Base-by-base conservation (phyloP, 2,888 invertebrate species). In the Agrotis puta region DNA sequence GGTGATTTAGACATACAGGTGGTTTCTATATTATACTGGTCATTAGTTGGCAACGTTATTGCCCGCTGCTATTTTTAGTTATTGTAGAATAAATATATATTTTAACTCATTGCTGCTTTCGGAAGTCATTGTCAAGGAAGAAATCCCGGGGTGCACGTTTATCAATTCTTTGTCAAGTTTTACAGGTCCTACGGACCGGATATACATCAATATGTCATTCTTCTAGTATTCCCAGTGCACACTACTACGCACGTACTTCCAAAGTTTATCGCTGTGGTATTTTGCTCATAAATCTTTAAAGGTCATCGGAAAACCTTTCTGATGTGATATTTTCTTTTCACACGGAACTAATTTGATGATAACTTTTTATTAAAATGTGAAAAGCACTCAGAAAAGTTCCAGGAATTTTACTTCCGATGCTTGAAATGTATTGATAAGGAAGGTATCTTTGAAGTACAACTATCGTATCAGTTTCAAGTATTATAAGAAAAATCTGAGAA, bases 281-380 rank as follows among this genome's bases (percentile, higher is more conserved):
- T 74, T 77, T 74, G 54, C 76, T 70, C 76, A 73, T 84, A 80
- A 85, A 82, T 84, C 68, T 74, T 58, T 74, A 64, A 61, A 79
- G 76, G 72, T 71, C 70, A 72, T 70, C 75, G 67, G 70, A 68
- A 74, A 74, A 58, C 64, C 64, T 56, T 61, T 39, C 59, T 73
- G 69, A 64, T 64, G 65, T 48, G 47, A 73, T 59, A 78, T 65
- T 64, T 70, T 69, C 57, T 57, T 78, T 81, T 81, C 57, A 67
- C 48, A 62, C 48, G 16, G 22, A 59, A 58, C 63, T 70, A 74
- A 82, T 79, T 70, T 61, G 64, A 57, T 58, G 65, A 33, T 61
- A 24, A 65, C 20, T 69, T 77, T 58, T 69, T 63, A 75, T 56
- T 69, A 61, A 77, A 75, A 75, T 61, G n/a, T 11, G 48, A 24